These are phyloP conservation scores for Drosophila pandora DNA, from an alignment of 1,140 invertebrate genomes.

Conservation along the genomic window DNA sequence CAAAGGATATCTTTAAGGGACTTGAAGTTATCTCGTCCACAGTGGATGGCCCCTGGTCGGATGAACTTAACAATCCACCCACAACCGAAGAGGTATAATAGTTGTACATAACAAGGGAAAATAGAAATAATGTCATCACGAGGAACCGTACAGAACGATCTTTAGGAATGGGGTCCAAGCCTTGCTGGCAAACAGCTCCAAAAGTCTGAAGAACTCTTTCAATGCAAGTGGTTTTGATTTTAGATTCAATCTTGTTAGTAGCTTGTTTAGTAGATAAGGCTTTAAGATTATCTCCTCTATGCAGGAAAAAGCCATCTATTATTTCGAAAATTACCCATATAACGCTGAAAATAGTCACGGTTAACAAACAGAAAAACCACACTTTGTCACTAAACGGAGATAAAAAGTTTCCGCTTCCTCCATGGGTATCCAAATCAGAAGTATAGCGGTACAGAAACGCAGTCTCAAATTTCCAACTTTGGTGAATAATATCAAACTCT, in stretches of 20 bases:
- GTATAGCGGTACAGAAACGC: slow-evolving; percentile 77
- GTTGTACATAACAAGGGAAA: slow-evolving; percentile 77
- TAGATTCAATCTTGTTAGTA: background rate
- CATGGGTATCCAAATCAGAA: slow-evolving; percentile 63
- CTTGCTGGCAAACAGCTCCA: slow-evolving; percentile 74
- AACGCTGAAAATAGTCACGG: slow-evolving; percentile 41
- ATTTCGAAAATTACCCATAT: slow-evolving; percentile 61
- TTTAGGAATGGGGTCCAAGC: slow-evolving; percentile 62
- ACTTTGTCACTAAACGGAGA: slow-evolving; percentile 68
- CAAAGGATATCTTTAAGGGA: slow-evolving; percentile 71
- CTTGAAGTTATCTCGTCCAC: slow-evolving; percentile 69
- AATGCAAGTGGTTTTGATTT: slow-evolving; percentile 25
- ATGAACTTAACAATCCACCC: slow-evolving; percentile 72
- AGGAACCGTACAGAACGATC: slow-evolving; percentile 60
- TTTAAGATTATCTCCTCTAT: background rate
- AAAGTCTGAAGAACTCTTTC: slow-evolving; percentile 57
- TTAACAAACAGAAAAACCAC: slow-evolving; percentile 53
- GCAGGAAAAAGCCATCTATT: slow-evolving; percentile 18
- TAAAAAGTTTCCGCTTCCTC: slow-evolving; percentile 70
- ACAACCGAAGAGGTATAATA: slow-evolving; percentile 82
- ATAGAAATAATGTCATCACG: slow-evolving; percentile 69
- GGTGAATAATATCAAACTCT: slow-evolving; percentile 77
- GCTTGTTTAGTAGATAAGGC: background rate
- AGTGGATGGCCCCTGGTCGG: slow-evolving; percentile 62
- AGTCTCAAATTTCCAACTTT: slow-evolving; percentile 79